Evolutionary conservation across 2,113 vertebrate genomes (phyloP).

Genomic region (Rhipidura dahli): DNA sequence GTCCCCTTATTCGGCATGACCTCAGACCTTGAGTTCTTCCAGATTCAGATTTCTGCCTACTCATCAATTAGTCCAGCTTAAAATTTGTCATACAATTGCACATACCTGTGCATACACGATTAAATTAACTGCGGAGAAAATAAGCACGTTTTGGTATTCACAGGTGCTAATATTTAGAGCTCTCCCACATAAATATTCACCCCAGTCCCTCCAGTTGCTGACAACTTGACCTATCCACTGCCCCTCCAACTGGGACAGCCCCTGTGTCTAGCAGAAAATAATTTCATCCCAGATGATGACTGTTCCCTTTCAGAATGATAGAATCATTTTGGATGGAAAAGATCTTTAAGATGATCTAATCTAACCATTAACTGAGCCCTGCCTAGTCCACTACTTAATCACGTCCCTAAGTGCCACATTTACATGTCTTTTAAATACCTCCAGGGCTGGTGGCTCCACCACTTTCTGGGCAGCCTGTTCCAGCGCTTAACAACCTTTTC

Average conservation of each 20-base stretch:
- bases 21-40: neutral
- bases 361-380: neutral
- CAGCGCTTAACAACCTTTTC: neutral
- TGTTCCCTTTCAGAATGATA: neutral
- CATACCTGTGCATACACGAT: accelerated
- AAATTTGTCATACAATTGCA: neutral
- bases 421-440: neutral
- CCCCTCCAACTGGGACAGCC: neutral
- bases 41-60: neutral
- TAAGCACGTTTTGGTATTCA: neutral
- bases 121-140: neutral
- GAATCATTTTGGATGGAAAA: neutral
- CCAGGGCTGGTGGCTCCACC: neutral
- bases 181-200: neutral
- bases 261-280: neutral
- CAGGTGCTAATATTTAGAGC: neutral
- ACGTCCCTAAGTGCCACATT: neutral
- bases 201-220: neutral
- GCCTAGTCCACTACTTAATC: neutral
- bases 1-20: neutral
- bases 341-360: neutral
- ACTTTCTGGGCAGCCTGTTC: neutral
- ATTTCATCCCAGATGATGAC: neutral
- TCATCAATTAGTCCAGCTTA: neutral
- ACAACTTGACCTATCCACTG: neutral